These are phyloP conservation scores for Meteorus sp. DNA, from an alignment of 1,140 invertebrate genomes.

Conservation along the genomic window DNA sequence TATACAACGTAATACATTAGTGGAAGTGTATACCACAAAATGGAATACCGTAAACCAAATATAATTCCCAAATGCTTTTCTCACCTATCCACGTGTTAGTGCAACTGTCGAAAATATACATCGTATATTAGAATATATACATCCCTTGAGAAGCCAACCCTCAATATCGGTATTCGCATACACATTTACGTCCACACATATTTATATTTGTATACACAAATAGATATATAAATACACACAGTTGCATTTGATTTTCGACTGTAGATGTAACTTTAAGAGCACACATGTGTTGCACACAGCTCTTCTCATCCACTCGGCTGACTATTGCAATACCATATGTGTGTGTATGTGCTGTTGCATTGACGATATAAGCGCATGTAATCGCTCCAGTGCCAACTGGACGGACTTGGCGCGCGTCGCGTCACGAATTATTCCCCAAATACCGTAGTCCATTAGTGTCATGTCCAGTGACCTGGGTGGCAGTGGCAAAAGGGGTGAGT, in stretches of 20 bases:
- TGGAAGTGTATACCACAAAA: too few species aligned
- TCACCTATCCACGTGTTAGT: neutral
- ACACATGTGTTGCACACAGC: slow-evolving; percentile 19
- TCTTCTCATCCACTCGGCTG: too few species aligned
- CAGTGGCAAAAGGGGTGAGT: too few species aligned
- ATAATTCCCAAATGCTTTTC: neutral
- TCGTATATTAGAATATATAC: too few species aligned
- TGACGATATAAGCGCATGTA: slow-evolving; percentile 27
- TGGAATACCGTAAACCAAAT: too few species aligned
- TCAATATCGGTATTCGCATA: too few species aligned
- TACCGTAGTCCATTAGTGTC: slow-evolving; percentile 28
- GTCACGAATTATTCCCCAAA: slow-evolving; percentile 28
- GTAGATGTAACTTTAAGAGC: neutral
- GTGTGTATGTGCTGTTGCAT: too few species aligned
- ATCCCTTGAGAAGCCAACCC: too few species aligned
- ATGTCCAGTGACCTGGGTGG: slow-evolving; percentile 17
- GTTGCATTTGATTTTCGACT: neutral
- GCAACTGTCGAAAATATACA: neutral
- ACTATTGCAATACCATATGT: too few species aligned
- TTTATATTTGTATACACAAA: neutral
- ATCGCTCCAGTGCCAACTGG: slow-evolving; percentile 21
- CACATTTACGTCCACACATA: too few species aligned
- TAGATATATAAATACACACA: neutral
- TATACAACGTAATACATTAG: too few species aligned
- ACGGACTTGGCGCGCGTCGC: slow-evolving; percentile 21